phyloP scores from a whole-genome alignment of 2,888 invertebrate species.

The Rambutsinella grinnellia region DNA sequence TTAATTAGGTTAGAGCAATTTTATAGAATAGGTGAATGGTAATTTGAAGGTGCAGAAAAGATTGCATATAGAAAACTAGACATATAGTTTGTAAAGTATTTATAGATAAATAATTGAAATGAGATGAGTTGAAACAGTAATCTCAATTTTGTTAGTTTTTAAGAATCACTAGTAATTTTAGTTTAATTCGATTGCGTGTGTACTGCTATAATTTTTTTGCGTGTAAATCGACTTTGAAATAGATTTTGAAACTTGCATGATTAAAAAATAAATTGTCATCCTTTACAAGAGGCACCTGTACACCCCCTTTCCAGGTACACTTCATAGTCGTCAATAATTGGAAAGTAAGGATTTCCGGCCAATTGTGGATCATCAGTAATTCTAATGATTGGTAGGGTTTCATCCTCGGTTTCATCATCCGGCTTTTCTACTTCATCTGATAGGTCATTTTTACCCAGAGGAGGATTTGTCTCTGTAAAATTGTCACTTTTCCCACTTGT shows the following conservation, averaged over 20 bases:
- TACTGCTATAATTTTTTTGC: background rate
- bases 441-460: too few species aligned
- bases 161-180: too few species aligned
- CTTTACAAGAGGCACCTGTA: constrained; percentile 17
- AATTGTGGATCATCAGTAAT: constrained; percentile 4
- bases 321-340: constrained; percentile 27
- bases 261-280: background rate
- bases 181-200: background rate
- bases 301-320: constrained; percentile 20
- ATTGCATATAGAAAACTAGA: too few species aligned
- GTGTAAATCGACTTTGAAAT: background rate
- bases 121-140: too few species aligned
- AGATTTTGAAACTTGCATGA: background rate
- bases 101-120: too few species aligned
- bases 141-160: too few species aligned
- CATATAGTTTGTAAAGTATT: too few species aligned
- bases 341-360: background rate
- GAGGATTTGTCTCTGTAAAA: too few species aligned
- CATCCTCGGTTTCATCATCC: background rate
- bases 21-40: too few species aligned
- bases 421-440: background rate
- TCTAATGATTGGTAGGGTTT: background rate
- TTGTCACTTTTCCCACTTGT: too few species aligned
- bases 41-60: background rate
- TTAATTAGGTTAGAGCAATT: constrained; percentile 53